A percentile compares a stretch with the other conserved stretches of the same genome.
These are phyloP conservation scores for Pegoplata infirma DNA, from an alignment of 2,888 invertebrate species.

Conservation along the genomic window DNA sequence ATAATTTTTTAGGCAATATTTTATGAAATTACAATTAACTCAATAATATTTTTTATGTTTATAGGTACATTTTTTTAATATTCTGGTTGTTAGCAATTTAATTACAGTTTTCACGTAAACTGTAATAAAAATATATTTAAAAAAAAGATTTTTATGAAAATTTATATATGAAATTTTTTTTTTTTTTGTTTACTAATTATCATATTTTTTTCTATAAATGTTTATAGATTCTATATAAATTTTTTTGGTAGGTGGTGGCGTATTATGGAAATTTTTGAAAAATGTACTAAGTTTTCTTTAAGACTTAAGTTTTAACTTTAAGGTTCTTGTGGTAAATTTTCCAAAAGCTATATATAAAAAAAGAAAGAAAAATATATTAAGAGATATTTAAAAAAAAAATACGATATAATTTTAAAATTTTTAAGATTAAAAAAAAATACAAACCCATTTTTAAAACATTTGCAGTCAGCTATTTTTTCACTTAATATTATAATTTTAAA, in stretches of 20 bases:
- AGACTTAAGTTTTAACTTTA: background rate
- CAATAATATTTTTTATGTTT: background rate
- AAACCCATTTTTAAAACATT: too few species aligned
- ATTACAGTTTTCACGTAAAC: background rate
- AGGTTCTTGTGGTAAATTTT: background rate
- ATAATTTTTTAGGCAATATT: background rate
- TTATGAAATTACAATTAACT: constrained; percentile 6
- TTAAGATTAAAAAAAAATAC: background rate
- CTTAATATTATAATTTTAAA: background rate
- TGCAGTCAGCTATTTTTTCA: background rate
- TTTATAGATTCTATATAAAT: background rate
- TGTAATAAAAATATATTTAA: background rate
- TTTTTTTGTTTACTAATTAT: background rate
- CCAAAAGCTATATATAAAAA: background rate
- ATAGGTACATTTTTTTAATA: constrained; percentile 13
- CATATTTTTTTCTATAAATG: background rate
- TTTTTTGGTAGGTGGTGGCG: background rate
- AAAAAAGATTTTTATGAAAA: too few species aligned
- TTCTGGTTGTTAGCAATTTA: background rate
- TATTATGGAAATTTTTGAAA: background rate
- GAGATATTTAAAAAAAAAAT: background rate
- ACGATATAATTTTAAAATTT: background rate
- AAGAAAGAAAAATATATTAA: background rate
- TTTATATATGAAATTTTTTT: constrained; percentile 1
- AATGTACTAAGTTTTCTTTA: background rate